These are phyloP conservation scores for Hephaestus fuliginosus DNA, from an alignment of 2,797 vertebrate genomes.

Conservation along the genomic window DNA sequence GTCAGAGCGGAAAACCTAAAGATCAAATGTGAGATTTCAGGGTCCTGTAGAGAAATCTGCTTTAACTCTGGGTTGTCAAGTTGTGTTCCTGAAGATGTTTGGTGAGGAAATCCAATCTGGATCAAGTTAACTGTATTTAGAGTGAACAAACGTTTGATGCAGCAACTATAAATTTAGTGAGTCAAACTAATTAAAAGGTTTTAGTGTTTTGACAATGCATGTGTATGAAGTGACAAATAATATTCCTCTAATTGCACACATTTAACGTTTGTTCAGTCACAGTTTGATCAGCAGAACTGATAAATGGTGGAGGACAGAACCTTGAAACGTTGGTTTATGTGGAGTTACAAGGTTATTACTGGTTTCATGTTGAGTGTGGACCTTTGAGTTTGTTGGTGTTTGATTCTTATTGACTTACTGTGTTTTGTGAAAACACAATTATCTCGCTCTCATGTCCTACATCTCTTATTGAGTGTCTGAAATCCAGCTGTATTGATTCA, in stretches of 20 bases:
- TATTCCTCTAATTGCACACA: background rate
- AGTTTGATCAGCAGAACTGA: constrained; percentile 1
- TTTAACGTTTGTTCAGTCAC: background rate
- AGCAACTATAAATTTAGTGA: background rate
- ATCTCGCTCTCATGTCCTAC: constrained; percentile 8
- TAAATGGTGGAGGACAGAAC: background rate
- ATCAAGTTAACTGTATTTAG: background rate
- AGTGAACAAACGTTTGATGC: background rate
- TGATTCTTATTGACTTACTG: constrained; percentile 19
- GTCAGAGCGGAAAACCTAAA: background rate
- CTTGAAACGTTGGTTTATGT: background rate
- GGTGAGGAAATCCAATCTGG: background rate
- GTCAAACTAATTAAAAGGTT: background rate
- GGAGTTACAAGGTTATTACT: background rate
- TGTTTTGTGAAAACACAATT: constrained; percentile 19
- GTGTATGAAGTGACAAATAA: background rate
- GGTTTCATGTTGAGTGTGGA: constrained; percentile 16
- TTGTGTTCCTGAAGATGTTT: background rate
- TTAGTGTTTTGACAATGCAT: background rate
- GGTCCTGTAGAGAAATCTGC: background rate
- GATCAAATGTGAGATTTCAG: background rate
- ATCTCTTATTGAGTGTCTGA: constrained; percentile 64
- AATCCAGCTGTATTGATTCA: constrained; percentile 42
- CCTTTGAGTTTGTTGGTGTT: constrained; percentile 9
- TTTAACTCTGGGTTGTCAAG: background rate